These are phyloP conservation scores for Drosophila ambigua DNA, from an alignment of 1,140 invertebrate species.

Conservation along the genomic window DNA sequence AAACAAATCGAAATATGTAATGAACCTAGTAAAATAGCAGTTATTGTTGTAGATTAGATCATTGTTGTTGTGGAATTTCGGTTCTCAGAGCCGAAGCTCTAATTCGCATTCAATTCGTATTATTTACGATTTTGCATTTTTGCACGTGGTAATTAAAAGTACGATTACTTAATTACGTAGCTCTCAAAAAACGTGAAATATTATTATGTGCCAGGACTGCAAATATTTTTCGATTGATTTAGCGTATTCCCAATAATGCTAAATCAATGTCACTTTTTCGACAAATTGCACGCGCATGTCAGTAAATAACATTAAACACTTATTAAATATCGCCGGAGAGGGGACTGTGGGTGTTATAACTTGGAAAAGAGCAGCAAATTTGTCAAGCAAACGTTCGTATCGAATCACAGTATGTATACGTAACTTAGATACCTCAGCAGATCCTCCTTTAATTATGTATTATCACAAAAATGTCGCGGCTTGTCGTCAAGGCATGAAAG, in stretches of 20 bases:
- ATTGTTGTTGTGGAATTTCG: slow-evolving; percentile 43
- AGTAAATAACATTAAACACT: slow-evolving; percentile 28
- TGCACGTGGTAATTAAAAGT: slow-evolving; percentile 69
- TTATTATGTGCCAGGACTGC: slow-evolving; percentile 5
- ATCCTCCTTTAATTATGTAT: slow-evolving; percentile 8
- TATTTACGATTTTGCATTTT: slow-evolving; percentile 59
- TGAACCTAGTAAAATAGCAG: slow-evolving; percentile 46
- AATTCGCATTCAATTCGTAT: slow-evolving; percentile 60
- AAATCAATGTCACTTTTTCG: slow-evolving; percentile 42
- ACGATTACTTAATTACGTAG: slow-evolving; percentile 47
- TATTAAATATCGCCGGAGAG: slow-evolving; percentile 3
- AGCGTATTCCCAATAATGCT: slow-evolving; percentile 16
- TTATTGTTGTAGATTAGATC: slow-evolving; percentile 37
- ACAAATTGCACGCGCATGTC: slow-evolving; percentile 38
- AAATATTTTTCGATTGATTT: slow-evolving; percentile 15
- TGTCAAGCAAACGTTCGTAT: not conserved
- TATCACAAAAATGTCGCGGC: not conserved
- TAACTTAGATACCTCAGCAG: slow-evolving; percentile 29
- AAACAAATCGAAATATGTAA: slow-evolving; percentile 54
- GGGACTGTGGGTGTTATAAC: too few species aligned
- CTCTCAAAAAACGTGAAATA: slow-evolving; percentile 18
- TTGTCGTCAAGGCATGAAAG: slow-evolving; percentile 23
- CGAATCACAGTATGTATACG: slow-evolving; percentile 8
- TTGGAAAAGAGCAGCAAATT: not conserved
- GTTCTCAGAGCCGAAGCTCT: slow-evolving; percentile 53